phyloP scores from a whole-genome alignment of 2,888 invertebrate genomes.

The Poecilus cupreus region DNA sequence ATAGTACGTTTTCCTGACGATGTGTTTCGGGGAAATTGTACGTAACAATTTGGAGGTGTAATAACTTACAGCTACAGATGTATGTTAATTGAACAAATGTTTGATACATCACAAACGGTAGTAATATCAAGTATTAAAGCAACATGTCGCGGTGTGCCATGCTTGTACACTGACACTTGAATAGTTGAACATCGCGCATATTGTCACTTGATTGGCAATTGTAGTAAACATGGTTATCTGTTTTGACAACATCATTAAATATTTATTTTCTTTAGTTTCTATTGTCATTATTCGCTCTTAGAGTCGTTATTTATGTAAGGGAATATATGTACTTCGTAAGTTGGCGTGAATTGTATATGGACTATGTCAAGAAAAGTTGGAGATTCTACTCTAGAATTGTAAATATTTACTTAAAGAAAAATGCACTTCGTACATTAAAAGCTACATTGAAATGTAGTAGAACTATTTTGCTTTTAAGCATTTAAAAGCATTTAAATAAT shows the following conservation, averaged over 20 bases:
- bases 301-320: constrained; percentile 4
- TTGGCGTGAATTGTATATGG: neutral
- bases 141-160: neutral
- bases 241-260: neutral
- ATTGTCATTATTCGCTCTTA: no score
- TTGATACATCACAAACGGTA: constrained; percentile 18
- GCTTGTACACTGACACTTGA: neutral
- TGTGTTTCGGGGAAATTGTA: neutral
- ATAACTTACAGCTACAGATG: neutral
- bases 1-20: neutral
- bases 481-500: neutral
- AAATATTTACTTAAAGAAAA: constrained; percentile 40
- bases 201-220: constrained; percentile 8
- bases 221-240: constrained; percentile 4
- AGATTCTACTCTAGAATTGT: neutral
- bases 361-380: neutral
- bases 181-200: neutral
- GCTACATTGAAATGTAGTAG: neutral
- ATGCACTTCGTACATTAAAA: constrained; percentile 13
- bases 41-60: neutral
- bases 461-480: neutral
- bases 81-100: constrained; percentile 28
- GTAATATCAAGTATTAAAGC: constrained; percentile 25
- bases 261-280: neutral
- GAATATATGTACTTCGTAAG: neutral